phyloP scores from a whole-genome alignment of 1,140 invertebrate genomes.

The Drosophila kohkoa region DNA sequence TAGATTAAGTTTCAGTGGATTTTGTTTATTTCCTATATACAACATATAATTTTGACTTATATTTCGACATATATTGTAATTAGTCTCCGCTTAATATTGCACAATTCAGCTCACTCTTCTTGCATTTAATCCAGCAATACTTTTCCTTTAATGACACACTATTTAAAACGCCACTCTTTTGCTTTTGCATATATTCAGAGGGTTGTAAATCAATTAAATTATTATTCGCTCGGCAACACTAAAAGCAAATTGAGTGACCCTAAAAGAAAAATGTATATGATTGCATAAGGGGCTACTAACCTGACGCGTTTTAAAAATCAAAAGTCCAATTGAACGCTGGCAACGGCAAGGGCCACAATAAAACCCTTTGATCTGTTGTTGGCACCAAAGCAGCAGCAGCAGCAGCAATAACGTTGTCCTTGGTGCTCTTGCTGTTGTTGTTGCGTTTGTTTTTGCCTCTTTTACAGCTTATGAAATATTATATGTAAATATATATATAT shows the following conservation, averaged over 20 bases:
- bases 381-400: not conserved
- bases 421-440: conserved; percentile 5
- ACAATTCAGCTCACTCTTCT: no score
- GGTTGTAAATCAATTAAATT: conserved; percentile 5
- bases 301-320: conserved; percentile 14
- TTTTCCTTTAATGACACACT: no score
- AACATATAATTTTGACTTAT: no score
- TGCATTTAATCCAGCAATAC: no score
- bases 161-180: no score
- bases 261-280: not conserved
- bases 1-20: no score
- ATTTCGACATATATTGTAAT: no score
- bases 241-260: conserved; percentile 4
- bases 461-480: conserved; percentile 41
- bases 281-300: conserved; percentile 9
- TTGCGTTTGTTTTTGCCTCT: conserved; percentile 1
- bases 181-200: not conserved
- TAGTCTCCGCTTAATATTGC: no score
- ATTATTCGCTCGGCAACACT: not conserved
- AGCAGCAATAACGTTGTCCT: not conserved
- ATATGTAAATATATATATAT: conserved; percentile 27
- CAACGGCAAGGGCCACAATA: conserved; percentile 1
- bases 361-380: conserved; percentile 32
- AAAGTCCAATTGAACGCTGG: conserved; percentile 15
- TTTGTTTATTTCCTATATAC: no score